Evolutionary conservation across 1,140 invertebrate genomes (phyloP), one percentile per base, ranked within the genome.

Genomic region (Parapsyche elsis): DNA sequence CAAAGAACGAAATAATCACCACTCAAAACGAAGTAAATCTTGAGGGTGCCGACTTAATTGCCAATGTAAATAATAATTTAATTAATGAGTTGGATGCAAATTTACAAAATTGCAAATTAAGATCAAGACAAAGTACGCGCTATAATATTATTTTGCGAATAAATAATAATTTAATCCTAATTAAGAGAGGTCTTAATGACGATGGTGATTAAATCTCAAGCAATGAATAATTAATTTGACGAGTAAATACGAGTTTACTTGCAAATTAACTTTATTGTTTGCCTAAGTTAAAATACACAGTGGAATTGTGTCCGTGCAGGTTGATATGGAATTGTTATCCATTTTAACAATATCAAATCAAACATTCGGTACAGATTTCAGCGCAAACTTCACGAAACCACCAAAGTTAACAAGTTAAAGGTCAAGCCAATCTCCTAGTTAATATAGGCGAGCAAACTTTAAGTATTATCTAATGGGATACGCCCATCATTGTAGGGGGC

Each of bases 401-500:
- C 46, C 21, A 46, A 21, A 74, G 71, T 74, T 74, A 23, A 53
- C 46, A 74, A 74, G 71, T 74, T 74, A 74, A 74, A 74, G 71
- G 71, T 74, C 30, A 74, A 74, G 46, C 71, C 71, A 74, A 74
- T 74, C 71, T 74, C 21, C 4, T 24, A 12, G 44, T 16, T 53
- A 74, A 74, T 74, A 74, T 24, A 53, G n/a, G 44, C 71, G 5
- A 16, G 44, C 44, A n/a, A 74, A 74, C 38, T 74, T 74, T 46
- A 46, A 30, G 21, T 46, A 38, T 38, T 30, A 46, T 38, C 26
- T 76, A 76, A 59, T 76, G 46, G 53, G 19, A 59, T 57, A 59
- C 46, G 73, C 30, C 73, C n/a, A 5, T 57, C 49, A 24, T 57
- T 74, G 46, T 74, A 4, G 21, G 38, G 30, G 14, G 38, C n/a